Conservation (phyloP, 1,140 invertebrate genomes). For the Tetranychus urticae region DNA sequence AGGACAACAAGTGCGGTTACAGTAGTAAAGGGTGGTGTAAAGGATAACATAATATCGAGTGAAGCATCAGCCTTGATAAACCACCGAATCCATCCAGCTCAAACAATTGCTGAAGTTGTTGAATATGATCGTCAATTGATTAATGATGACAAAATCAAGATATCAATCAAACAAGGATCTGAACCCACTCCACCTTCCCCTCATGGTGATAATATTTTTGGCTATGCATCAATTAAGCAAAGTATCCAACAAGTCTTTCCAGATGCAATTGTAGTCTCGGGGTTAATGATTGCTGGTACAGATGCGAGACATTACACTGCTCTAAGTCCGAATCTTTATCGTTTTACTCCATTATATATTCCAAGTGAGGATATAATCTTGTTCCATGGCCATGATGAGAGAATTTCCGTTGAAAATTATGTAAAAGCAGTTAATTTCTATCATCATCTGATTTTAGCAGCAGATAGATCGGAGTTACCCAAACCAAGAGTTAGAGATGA, state of each 20-base stretch:
- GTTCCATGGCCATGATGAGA: slow-evolving; percentile 31
- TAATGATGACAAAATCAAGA: slow-evolving; percentile 23
- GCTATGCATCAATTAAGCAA: slow-evolving; percentile 24
- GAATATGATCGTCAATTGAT: slow-evolving; percentile 25
- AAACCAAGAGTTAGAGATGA: slow-evolving; percentile 2
- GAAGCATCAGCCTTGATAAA: slow-evolving; percentile 27
- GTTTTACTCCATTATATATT: slow-evolving; percentile 26
- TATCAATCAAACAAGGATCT: slow-evolving; percentile 9
- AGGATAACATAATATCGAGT: slow-evolving; percentile 29
- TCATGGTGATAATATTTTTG: slow-evolving; percentile 21
- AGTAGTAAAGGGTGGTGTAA: slow-evolving; percentile 25
- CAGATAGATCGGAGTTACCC: slow-evolving; percentile 16
- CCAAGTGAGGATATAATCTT: slow-evolving; percentile 19
- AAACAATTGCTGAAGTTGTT: slow-evolving; percentile 25
- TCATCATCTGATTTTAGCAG: slow-evolving; percentile 27
- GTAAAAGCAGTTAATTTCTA: slow-evolving; percentile 28
- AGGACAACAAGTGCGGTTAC: slow-evolving; percentile 31
- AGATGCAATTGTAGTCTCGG: slow-evolving; percentile 24
- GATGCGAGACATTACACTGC: slow-evolving; percentile 28
- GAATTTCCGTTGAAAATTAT: slow-evolving; percentile 26
- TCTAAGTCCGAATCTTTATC: slow-evolving; percentile 26
- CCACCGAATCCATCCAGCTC: slow-evolving; percentile 29
- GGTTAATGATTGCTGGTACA: slow-evolving; percentile 28
- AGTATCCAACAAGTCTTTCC: slow-evolving; percentile 25
- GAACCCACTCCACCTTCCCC: slow-evolving; percentile 26